A percentile compares a stretch with the other conserved stretches of the same genome.
These are phyloP conservation scores for Ametastegia equiseti DNA, from an alignment of 2,888 invertebrate species.

Conservation along the genomic window DNA sequence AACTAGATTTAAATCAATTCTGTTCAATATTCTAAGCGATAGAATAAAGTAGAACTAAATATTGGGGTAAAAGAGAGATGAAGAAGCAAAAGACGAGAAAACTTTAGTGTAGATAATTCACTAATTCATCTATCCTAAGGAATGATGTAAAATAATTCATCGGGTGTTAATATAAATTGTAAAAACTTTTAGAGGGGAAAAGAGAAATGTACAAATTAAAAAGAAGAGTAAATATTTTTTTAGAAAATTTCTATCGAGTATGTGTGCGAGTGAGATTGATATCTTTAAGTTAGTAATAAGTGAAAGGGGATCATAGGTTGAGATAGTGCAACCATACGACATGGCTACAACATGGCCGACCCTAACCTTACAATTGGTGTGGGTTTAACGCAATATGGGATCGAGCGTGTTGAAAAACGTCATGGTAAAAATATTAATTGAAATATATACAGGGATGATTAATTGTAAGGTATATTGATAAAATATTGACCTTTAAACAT, in stretches of 20 bases:
- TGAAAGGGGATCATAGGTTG: constrained; percentile 23
- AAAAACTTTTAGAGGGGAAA: no score
- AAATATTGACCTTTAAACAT: constrained; percentile 85
- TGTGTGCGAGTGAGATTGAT: not conserved
- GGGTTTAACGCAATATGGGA: constrained; percentile 60
- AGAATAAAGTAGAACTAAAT: not conserved
- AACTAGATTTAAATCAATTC: not conserved
- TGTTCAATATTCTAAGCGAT: no score
- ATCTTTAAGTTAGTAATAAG: not conserved
- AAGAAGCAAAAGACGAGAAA: no score
- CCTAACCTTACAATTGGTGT: constrained; percentile 63
- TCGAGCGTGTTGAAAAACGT: constrained; percentile 37
- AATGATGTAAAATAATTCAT: no score
- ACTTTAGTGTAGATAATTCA: no score
- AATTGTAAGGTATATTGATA: not conserved
- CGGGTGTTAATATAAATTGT: no score
- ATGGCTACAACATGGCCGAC: constrained; percentile 68
- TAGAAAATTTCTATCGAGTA: not conserved
- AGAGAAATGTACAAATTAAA: not conserved
- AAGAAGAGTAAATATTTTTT: not conserved
- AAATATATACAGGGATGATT: not conserved
- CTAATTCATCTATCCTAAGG: no score
- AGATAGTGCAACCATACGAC: constrained; percentile 51
- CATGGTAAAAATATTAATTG: not conserved
- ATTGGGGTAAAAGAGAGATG: no score